Evolutionary conservation across 2,888 invertebrate species (phyloP).

Genomic region (Acleris literana): DNA sequence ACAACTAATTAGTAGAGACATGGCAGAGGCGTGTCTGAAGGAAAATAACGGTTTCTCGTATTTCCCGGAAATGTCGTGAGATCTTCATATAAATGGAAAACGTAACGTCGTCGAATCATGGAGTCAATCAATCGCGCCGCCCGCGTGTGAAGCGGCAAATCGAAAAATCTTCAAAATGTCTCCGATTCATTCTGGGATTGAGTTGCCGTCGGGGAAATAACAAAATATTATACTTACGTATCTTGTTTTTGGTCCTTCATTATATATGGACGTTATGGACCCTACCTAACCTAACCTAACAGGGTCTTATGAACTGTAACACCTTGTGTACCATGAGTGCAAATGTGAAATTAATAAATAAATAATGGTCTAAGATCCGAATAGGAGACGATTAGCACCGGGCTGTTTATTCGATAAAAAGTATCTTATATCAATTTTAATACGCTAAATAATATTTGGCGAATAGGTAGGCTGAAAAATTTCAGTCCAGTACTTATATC

Average conservation of each 20-base stretch:
- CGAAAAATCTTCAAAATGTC: conserved; percentile 70
- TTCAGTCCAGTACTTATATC: too few relatives aligned
- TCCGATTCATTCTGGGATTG: conserved; percentile 48
- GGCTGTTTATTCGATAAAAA: too few relatives aligned
- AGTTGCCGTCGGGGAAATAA: conserved; percentile 16
- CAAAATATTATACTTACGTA: conserved; percentile 21
- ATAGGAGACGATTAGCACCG: too few relatives aligned
- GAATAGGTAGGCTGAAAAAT: too few relatives aligned
- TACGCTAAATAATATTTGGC: too few relatives aligned
- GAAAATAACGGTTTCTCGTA: conserved; percentile 11
- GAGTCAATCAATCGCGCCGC: conserved; percentile 69
- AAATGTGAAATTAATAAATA: too few relatives aligned
- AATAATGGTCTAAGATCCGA: too few relatives aligned
- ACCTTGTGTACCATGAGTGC: too few relatives aligned
- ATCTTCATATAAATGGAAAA: conserved; percentile 74
- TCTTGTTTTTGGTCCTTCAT: background rate
- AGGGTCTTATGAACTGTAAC: too few relatives aligned
- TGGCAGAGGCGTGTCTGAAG: conserved; percentile 24
- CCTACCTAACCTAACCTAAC: too few relatives aligned
- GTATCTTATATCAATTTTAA: too few relatives aligned
- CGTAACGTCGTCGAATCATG: conserved; percentile 61
- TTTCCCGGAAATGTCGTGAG: conserved; percentile 52
- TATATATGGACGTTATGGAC: too few relatives aligned
- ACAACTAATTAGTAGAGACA: conserved; percentile 23
- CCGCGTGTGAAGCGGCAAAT: conserved; percentile 74